A percentile compares a stretch with the other conserved stretches of the same genome.
These are phyloP conservation scores for Lethrus apterus DNA, from an alignment of 1,140 invertebrate genomes.

Conservation along the genomic window DNA sequence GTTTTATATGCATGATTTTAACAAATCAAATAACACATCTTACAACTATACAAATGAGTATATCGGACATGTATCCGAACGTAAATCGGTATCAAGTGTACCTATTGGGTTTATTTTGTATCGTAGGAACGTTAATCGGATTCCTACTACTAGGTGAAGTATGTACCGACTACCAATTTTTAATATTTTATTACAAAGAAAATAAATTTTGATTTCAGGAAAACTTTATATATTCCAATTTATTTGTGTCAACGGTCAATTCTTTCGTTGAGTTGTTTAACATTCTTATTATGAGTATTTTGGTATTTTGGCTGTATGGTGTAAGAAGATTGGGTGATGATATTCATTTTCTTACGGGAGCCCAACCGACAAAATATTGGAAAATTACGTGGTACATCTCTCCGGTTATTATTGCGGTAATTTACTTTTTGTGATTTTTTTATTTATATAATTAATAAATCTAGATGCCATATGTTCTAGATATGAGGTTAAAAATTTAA, in stretches of 20 bases:
- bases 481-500: no score
- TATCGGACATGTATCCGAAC: conserved; percentile 1
- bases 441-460: no score
- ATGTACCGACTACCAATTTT: neutral
- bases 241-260: neutral
- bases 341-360: conserved; percentile 11
- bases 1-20: neutral
- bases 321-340: conserved; percentile 9
- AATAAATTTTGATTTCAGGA: neutral
- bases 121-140: no score
- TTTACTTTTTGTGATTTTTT: no score
- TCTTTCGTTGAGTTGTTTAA: conserved; percentile 5
- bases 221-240: neutral
- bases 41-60: conserved; percentile 2
- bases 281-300: neutral
- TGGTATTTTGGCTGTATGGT: conserved; percentile 12
- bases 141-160: conserved; percentile 1
- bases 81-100: conserved; percentile 1
- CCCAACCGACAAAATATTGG: conserved; percentile 8
- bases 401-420: neutral
- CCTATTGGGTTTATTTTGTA: neutral
- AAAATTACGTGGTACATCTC: conserved; percentile 10
- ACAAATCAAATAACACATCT: neutral
- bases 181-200: neutral
- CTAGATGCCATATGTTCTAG: no score